Evolutionary conservation across 2,797 vertebrate genomes (phyloP), one percentile per base, ranked within the genome.

Genomic region (Fratercula arctica): DNA sequence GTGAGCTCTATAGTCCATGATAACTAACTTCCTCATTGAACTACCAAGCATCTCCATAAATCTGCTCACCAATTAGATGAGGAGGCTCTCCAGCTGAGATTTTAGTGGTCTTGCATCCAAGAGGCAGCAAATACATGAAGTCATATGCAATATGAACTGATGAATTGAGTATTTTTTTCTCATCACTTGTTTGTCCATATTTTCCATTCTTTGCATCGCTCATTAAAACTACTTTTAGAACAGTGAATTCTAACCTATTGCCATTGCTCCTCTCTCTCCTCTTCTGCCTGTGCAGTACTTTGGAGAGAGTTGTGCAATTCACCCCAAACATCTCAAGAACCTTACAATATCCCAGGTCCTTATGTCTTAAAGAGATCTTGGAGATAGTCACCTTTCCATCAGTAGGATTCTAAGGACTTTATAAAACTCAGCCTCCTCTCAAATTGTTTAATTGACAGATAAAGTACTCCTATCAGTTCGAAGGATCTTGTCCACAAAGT

Each of bases 81-180:
- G 10, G 23, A 10, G 8, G 2, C 25, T 73, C 16, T 79, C 18
- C 16, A 77, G 53, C 2, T 57, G 23, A 64, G 7, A 24, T 72
- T 54, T 91, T 6, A 59, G n/a, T 16, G 81, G 16, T 17, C 7
- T 84, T 60, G 75, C 54, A 56, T 59, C 21, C 39, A 56, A 37
- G 45, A 81, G 3, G 2, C 16, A 76, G 18, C 13, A 80, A 26
- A 53, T 6, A 21, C 16, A 23, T 7, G 10, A 51, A 77, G 23
- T 31, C 12, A 39, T 2, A 1, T 0, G 0, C 35, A 35, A 68
- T 23, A 66, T 1, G 1, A 50, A 19, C 16, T 26, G 17, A 51
- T n/a, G 4, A 89, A 13, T 9, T 43, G 4, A 4, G 4, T 60
- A 48, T 63, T 72, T 81, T 20, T 81, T 78, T 67, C 16, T 54